phyloP scores from a whole-genome alignment of 2,797 vertebrate species.

The Psittacula derbiana region DNA sequence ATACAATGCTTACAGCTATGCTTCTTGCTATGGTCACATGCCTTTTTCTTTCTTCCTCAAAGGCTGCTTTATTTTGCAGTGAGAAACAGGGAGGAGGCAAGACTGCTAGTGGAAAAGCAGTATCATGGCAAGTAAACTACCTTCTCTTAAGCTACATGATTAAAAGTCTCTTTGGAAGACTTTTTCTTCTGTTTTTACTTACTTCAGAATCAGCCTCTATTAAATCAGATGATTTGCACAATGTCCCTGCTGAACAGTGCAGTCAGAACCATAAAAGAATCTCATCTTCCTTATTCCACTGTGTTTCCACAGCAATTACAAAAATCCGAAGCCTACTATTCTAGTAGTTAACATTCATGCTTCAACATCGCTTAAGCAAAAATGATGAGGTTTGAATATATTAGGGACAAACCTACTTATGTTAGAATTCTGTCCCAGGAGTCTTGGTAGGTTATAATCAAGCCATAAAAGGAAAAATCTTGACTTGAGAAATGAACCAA shows the following conservation, averaged over 20 bases:
- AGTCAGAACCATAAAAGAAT: constrained; percentile 7
- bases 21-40: not conserved
- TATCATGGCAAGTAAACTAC: not conserved
- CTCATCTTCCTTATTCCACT: constrained; percentile 7
- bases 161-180: not conserved
- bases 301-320: constrained; percentile 9
- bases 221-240: constrained; percentile 28
- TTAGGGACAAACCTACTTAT: constrained; percentile 25
- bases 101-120: not conserved
- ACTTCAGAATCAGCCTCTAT: not conserved
- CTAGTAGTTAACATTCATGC: constrained; percentile 32
- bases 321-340: constrained; percentile 25
- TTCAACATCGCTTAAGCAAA: constrained; percentile 51
- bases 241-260: not conserved
- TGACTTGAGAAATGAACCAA: not conserved
- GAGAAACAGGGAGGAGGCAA: not conserved
- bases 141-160: not conserved
- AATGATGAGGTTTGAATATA: constrained; percentile 45
- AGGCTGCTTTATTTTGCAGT: not conserved
- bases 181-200: not conserved
- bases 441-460: not conserved
- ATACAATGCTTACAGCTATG: not conserved
- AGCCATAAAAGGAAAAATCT: not conserved
- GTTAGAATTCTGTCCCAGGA: not conserved
- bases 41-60: not conserved